These are phyloP conservation scores for Graptemys geographica DNA, from an alignment of 2,797 vertebrate species.

Conservation along the genomic window DNA sequence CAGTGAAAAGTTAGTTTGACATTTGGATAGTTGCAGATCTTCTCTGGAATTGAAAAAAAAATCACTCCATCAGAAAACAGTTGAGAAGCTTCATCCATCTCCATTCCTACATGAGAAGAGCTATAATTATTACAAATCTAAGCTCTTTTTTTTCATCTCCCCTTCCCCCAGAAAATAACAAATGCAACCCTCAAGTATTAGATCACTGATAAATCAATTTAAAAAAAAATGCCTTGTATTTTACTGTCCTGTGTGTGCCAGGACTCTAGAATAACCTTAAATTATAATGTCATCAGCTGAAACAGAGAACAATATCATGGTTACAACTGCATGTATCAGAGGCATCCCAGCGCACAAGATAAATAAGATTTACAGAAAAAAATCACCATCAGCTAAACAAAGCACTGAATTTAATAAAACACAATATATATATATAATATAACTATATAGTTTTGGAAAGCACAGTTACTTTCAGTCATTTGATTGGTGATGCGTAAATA, in stretches of 20 bases:
- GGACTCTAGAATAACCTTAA: background rate
- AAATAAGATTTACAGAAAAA: background rate
- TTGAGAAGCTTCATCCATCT: background rate
- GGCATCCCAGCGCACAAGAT: background rate
- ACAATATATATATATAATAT: background rate
- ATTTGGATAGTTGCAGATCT: constrained; percentile 41
- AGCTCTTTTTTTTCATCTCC: background rate
- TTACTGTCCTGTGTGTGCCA: background rate
- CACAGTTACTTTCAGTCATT: background rate
- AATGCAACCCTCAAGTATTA: background rate
- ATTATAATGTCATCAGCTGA: background rate
- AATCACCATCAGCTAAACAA: background rate
- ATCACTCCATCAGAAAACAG: constrained; percentile 19
- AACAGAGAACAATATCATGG: background rate
- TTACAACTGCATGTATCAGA: background rate
- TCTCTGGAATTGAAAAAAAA: background rate
- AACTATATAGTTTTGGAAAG: background rate
- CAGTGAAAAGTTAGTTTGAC: constrained; percentile 12
- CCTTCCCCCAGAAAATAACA: background rate
- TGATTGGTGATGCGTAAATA: background rate
- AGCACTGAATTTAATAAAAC: background rate
- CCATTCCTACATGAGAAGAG: background rate
- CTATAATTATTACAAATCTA: background rate
- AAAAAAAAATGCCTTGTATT: background rate
- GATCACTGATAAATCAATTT: background rate